Base-by-base conservation (phyloP, 2,888 invertebrate species). In the Orthosia gracilis region DNA sequence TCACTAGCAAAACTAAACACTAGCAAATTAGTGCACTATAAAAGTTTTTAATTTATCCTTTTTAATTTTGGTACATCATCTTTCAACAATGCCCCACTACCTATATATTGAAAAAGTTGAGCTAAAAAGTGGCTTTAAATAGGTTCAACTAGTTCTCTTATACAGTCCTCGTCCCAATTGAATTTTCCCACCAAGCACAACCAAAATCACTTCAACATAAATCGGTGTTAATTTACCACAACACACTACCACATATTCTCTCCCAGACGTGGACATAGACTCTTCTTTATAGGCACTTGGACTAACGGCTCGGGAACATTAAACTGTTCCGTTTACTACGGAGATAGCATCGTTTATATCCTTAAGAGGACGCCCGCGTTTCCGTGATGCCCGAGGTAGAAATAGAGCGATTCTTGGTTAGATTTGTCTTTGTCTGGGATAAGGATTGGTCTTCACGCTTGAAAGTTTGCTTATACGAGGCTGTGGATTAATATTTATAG, bases 261-360 rank as follows among this genome's bases (percentile, higher is more conserved):
- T 70, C 18, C 21, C 40, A 65, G 73, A 65, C 77, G 26, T 23
- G 21, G 18, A 70, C 63, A 68, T 4, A 50, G 64, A 11, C 50
- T 76, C 73, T 76, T 86, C 82, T 80, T 82, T 82, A 86, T 70
- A 49, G 76, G 61, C 69, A 73, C 73, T 86, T 55, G 62, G 31
- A 64, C 11, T 85, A 86, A 85, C 83, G 83, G 87, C 49, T 63
- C 62, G 17, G 18, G 68, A 61, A 83, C 68, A 69, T 78, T 83
- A 76, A 86, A 83, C 72, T 76, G 77, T 81, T 81, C 67, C 74
- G 74, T 77, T 85, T 85, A 69, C 57, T 72, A 45, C 45, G 23
- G 21, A 75, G 87, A 83, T 83, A 81, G 81, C 23, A 75, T 83
- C 87, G 73, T 86, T 87, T 87, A 69, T 87, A 85, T 71, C 74